Evolutionary conservation across 2,888 invertebrate species (phyloP), one percentile per base, ranked within the genome.

Genomic region (Chrysina gloriosa): DNA sequence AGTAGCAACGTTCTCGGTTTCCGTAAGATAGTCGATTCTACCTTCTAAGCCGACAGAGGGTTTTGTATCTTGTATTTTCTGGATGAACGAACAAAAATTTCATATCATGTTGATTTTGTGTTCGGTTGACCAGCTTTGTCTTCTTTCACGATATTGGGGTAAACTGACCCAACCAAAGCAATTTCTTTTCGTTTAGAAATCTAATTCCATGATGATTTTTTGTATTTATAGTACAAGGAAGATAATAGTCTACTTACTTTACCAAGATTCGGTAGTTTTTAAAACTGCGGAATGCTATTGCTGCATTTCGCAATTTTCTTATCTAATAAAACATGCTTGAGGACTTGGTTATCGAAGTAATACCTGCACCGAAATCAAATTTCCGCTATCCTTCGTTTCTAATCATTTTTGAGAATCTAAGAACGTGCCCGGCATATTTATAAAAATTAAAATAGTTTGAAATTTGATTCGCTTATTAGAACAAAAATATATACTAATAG

Each of bases 91-190:
- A 74, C 80, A 79, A 80, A 80, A 80, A 80, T 80, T 80, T 80
- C 80, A 80, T 80, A 80, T 79, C 78, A 78, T 78, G 80, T 79
- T 79, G 80, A 79, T 80, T 80, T 77, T 78, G 42, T 61, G 58
- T 45, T 42, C 42, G 58, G 58, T 27, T 45, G 25, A 45, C 16
- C 42, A 19, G 25, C 16, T 42, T 42, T 61, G 42, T 42, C 58
- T 42, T 42, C 39, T 29, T 61, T 25, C 42, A 61, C 27, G 6
- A 36, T 27, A 27, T 21, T n/a, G n/a, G 29, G 29, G 27, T 42
- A 16, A 61, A 61, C 58, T 61, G 42, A 61, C 42, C 58, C 29
- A 36, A 61, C 27, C 58, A 14, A 61, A 27, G 45, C 58, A 61
- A 61, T 61, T 45, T 42, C 27, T 61, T 29, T 45, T 16, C 52